Base-by-base conservation (phyloP, 2,113 vertebrate species). In the Beaufortia kweichowensis region DNA sequence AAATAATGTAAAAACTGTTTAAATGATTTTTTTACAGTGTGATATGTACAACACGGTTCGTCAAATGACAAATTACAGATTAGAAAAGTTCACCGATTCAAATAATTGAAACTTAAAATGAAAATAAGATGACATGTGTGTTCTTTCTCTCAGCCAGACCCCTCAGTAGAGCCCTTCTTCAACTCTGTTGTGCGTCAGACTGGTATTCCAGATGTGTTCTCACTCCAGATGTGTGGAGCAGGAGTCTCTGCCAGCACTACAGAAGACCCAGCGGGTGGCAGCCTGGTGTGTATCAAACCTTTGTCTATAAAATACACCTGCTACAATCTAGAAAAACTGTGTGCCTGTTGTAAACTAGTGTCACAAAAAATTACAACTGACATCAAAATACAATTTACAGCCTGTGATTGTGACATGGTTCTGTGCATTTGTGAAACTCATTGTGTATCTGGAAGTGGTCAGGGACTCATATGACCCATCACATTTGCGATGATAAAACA, bases 141-240 rank as follows among this genome's bases (percentile, higher is more conserved):
- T 31, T 70, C n/a, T 84, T 73, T 79, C 75, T 63, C 78, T n/a
- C 88, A 99, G 97, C 97, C 97, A 0, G 96, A 97, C 56, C 92
- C 94, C 12, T 94, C 95, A 0, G 92, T 98, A 87, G 94, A 94
- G 87, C 96, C 97, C 0, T 99, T 98, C 91, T 99, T 99, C 72
- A 93, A 98, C 81, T 97, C 97, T 2, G 78, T 98, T 12, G 95
- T 99, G 87, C 84, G 77, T 2, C 94, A 96, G 86, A 93, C 94
- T 0, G 88, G 89, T 57, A 95, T 98, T 61, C 93, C 96, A 7
- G 83, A 98, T 73, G 48, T 97, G 26, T 99, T 99, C 89, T 99
- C 97, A 82, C 93, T 99, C 85, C 97, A 99, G 90, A 98, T 99
- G 96, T 99, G 97, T 3, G 97, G 97, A 2, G 92, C 93, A 19